These are phyloP conservation scores for Poliocrania exsul DNA, from an alignment of 2,797 vertebrate genomes.

Conservation along the genomic window DNA sequence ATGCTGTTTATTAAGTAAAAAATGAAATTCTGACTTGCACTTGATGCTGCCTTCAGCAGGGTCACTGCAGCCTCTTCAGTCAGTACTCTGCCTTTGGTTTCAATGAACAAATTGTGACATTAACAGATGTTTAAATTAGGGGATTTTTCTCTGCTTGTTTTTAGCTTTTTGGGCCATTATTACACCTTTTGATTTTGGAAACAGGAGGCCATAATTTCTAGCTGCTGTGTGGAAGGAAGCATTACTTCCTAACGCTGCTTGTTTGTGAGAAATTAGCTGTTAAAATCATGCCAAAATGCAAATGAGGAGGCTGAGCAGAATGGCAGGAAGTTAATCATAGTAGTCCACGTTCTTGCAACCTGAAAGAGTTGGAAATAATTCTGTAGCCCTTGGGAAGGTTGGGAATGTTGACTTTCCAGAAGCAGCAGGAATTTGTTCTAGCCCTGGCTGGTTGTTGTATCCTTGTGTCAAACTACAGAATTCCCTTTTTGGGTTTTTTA, in stretches of 20 bases:
- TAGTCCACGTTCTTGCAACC: not conserved
- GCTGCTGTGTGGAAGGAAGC: not conserved
- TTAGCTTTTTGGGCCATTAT: not conserved
- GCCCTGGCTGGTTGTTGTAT: not conserved
- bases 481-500: not conserved
- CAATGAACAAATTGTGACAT: not conserved
- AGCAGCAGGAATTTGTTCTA: not conserved
- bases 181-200: not conserved
- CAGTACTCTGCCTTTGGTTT: not conserved
- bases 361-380: conserved; percentile 1
- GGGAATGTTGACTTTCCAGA: not conserved
- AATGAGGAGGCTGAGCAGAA: conserved; percentile 25
- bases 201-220: not conserved
- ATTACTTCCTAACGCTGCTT: conserved; percentile 14
- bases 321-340: conserved; percentile 39
- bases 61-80: not conserved
- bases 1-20: not conserved
- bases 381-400: not conserved
- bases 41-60: not conserved
- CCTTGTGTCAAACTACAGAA: not conserved
- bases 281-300: conserved; percentile 59
- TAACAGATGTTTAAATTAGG: not conserved
- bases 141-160: not conserved
- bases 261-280: conserved; percentile 45
- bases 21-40: not conserved